Conservation (phyloP, 2,113 vertebrate species). For the Edolisoma coerulescens region DNA sequence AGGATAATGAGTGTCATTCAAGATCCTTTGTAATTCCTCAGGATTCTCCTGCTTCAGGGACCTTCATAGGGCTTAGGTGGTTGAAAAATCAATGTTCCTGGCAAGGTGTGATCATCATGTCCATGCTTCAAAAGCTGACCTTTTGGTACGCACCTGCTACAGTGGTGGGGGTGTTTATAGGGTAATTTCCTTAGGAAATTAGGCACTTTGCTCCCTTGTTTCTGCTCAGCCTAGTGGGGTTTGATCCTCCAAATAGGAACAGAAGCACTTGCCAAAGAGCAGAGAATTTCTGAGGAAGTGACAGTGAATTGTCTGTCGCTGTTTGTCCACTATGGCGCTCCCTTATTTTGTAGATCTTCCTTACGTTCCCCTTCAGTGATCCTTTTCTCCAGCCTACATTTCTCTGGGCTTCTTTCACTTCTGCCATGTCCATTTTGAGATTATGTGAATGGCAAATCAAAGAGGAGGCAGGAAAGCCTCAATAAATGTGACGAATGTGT, state of each 20-base stretch:
- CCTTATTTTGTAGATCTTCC: background rate
- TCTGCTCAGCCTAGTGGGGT: background rate
- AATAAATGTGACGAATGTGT: background rate
- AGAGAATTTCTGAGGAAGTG: background rate
- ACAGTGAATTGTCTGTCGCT: background rate
- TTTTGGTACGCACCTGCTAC: background rate
- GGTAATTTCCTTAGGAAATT: background rate
- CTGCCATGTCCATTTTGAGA: background rate
- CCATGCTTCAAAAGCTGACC: background rate
- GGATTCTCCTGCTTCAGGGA: background rate
- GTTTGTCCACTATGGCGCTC: rapidly evolving
- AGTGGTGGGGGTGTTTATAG: background rate
- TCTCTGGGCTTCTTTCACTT: background rate
- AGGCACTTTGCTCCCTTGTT: background rate
- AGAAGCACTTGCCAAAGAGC: background rate
- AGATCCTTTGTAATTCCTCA: background rate
- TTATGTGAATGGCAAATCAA: background rate
- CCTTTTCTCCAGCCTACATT: background rate
- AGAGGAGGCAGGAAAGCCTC: background rate
- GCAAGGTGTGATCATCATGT: background rate
- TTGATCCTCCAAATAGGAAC: background rate
- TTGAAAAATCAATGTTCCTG: background rate
- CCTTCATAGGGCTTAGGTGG: background rate
- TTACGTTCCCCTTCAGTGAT: background rate
- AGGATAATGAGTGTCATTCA: background rate